Evolutionary conservation across 2,888 invertebrate genomes (phyloP), one percentile per base, ranked within the genome.

Genomic region (Ormyrus labotus): DNA sequence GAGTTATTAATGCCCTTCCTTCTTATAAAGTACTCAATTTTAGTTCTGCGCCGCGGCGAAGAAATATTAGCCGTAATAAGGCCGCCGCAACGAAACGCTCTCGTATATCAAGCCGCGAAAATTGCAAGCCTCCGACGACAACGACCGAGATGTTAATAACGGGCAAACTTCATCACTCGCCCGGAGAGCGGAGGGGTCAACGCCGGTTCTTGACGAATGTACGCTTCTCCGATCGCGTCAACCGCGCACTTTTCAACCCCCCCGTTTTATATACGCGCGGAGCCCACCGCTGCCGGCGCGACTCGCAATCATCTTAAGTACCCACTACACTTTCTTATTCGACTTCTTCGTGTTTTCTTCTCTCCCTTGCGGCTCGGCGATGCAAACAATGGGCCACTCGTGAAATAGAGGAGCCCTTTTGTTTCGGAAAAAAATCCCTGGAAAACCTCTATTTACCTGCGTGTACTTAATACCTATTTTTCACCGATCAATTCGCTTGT

Each of bases 11-110:
- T 86, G 85, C 85, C 84, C 79, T 71, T 78, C 83, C 86, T 87
- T 85, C 85, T 87, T 87, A 86, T 85, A 86, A 87, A 87, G 86
- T 85, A 85, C 87, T 87, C 87, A 86, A 87, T 87, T 87, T 87
- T 85, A 85, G 85, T 85, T 86, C 85, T 84, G 84, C 83, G 82
- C 84, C 60, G 80, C 78, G 57, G 81, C 77, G 83, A 84, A 85
- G 85, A 85, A 86, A 85, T 86, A 86, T 86, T 86, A 86, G 85
- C 83, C 81, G 85, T 85, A 86, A 86, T 86, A 86, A 86, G 85
- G 83, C 83, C 70, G 81, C 83, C 83, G 82, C 85, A 84, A 78
- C 65, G 71, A 78, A 78, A 71, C 58, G 65, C 78, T 48, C 5
- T 45, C 85, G 83, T 86, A 85, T 84, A 86, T 85, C 85, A 85